phyloP scores from a whole-genome alignment of 92 coral and sea anemone species.

The Parazoanthus swiftii region DNA sequence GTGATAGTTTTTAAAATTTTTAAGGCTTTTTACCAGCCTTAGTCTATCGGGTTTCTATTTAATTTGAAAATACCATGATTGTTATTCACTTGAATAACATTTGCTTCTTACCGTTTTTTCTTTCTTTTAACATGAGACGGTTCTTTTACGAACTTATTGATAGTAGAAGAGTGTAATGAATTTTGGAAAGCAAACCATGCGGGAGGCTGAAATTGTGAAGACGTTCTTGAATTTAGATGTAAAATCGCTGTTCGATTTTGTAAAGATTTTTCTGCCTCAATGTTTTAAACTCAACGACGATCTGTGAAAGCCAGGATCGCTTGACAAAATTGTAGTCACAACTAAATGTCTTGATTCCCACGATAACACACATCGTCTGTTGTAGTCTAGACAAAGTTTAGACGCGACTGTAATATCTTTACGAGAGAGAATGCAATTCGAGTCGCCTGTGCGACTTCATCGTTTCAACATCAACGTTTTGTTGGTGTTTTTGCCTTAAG shows the following conservation, averaged over 20 bases:
- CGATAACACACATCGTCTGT: neutral
- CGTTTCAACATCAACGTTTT: neutral
- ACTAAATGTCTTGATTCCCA: neutral
- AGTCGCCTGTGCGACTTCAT: neutral
- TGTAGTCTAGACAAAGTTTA: neutral
- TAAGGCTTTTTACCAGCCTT: neutral
- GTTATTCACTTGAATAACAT: slow-evolving; percentile 2
- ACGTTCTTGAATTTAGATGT: too few relatives aligned
- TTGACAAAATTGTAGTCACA: neutral
- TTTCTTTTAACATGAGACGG: neutral
- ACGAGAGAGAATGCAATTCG: neutral
- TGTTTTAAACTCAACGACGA: neutral
- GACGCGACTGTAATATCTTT: neutral
- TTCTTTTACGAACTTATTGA: neutral
- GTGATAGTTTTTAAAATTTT: too few relatives aligned
- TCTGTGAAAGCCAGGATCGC: neutral
- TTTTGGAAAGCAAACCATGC: neutral
- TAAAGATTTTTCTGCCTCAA: neutral
- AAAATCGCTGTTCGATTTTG: neutral
- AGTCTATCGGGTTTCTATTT: neutral
- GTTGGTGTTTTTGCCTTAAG: slow-evolving; percentile 11
- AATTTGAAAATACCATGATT: neutral
- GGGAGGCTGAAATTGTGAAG: neutral
- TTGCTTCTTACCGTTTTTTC: neutral
- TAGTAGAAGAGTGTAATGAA: neutral